These are phyloP conservation scores for Zosterops hypoxanthus DNA, from an alignment of 2,113 vertebrate species.

Conservation along the genomic window DNA sequence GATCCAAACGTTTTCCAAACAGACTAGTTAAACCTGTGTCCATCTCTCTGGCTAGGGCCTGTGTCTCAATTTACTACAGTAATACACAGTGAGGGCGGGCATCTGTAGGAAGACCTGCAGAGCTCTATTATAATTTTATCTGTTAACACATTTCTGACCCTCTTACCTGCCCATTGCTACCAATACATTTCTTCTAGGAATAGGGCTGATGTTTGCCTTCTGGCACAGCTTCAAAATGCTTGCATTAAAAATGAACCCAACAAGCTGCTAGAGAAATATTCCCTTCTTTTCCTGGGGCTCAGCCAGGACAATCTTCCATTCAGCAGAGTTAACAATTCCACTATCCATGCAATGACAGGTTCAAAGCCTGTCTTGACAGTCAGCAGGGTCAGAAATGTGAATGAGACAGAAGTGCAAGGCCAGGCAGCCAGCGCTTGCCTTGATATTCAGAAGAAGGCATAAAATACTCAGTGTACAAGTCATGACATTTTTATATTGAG, in stretches of 20 bases:
- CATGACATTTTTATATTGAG: conserved; percentile 52
- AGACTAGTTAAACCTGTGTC: not conserved
- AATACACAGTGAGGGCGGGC: not conserved
- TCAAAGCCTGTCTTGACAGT: conserved; percentile 42
- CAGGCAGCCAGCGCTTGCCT: not conserved
- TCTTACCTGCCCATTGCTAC: not conserved
- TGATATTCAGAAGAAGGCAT: conserved; percentile 6
- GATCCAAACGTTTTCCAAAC: not conserved
- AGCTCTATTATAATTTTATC: not conserved
- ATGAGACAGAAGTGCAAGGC: not conserved
- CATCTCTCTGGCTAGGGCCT: not conserved
- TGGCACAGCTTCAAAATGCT: not conserved
- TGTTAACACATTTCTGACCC: not conserved
- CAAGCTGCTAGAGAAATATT: not conserved
- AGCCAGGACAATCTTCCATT: conserved; percentile 23
- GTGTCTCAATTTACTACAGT: rapidly evolving
- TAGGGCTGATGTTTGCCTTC: not conserved
- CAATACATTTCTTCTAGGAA: not conserved
- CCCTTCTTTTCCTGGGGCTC: not conserved
- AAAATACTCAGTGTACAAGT: conserved; percentile 16
- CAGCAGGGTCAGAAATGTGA: conserved; percentile 4
- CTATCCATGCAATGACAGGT: conserved; percentile 11
- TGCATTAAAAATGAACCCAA: not conserved
- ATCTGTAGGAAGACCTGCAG: not conserved
- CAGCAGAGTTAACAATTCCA: conserved; percentile 19